Evolutionary conservation across 2,888 invertebrate species (phyloP).

Genomic region (Thymelicus lineola): DNA sequence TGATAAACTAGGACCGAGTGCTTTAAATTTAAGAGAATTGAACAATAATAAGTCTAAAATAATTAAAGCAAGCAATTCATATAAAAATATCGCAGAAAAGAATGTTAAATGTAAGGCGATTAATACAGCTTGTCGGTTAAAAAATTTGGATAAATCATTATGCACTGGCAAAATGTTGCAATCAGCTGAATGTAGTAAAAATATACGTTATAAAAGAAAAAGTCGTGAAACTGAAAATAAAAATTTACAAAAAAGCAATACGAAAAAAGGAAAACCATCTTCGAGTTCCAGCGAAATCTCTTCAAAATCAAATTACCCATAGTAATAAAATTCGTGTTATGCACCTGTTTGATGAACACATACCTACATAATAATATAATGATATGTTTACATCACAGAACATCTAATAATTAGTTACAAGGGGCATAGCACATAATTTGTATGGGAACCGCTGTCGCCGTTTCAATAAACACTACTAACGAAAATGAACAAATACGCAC

Average conservation of each 20-base stretch:
- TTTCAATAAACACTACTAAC: too few relatives aligned
- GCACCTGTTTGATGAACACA: too few relatives aligned
- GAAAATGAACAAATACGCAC: too few relatives aligned
- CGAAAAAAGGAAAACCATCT: not conserved
- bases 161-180: conserved; percentile 30
- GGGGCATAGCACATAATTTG: too few relatives aligned
- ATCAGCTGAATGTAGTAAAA: conserved; percentile 39
- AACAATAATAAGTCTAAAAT: not conserved
- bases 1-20: not conserved
- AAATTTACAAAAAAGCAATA: conserved; percentile 4
- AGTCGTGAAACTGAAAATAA: conserved; percentile 8
- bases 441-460: too few relatives aligned
- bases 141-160: conserved; percentile 29
- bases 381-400: too few relatives aligned
- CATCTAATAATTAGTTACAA: too few relatives aligned
- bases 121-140: conserved; percentile 21
- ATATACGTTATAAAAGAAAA: conserved; percentile 39
- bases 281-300: not conserved
- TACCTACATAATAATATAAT: too few relatives aligned
- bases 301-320: not conserved
- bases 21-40: not conserved
- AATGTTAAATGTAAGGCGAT: conserved; percentile 3
- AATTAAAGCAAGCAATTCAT: not conserved
- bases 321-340: not conserved
- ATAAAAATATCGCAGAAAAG: not conserved